Base-by-base conservation (phyloP, 1,140 invertebrate genomes). In the Pogonognathellus flavescens region DNA sequence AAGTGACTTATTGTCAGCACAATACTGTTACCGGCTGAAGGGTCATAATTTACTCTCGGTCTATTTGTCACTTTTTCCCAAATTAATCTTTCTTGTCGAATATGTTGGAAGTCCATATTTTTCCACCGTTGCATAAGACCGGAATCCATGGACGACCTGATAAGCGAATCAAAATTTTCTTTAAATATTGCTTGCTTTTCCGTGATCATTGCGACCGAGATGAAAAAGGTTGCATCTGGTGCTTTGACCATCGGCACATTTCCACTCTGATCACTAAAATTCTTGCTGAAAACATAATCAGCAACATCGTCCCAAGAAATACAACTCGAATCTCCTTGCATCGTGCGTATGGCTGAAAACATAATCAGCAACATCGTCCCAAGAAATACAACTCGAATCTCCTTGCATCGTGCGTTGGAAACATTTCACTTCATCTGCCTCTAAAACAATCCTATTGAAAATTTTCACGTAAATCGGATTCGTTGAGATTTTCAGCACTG, bases 401-500 rank as follows among this genome's bases (percentile, higher is more conserved):
- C 18, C 31, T 50, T 14, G n/a, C n/a, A n/a, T n/a, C n/a, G n/a
- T n/a, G n/a, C n/a, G n/a, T n/a, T 83, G 25, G 8, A 87, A 76
- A 66, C 86, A 87, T 52, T 82, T 20, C 7, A 52, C 11, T 11
- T 31, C 57, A 70, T 25, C 57, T 49, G 41, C 14, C 20, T 81
- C 59, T 41, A 87, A 20, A 50, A 62, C 86, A 70, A 86, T 59
- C 6, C 70, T 13, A 16, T 52, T 7, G 55, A 84, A 84, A 6
- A 86, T 70, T 82, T 81, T 76, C n/a, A 3, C 7, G 50, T 86
- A 86, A 22, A 53, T 84, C 16, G 86, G 86, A 81, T 84, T 84
- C 25, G 41, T 50, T 5, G 86, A 86, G 18, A n/a, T 62, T 49
- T 82, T 22, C 10, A 86, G 62, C 2, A 84, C 7, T 22, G 8